Conservation (phyloP, 2,113 vertebrate species). For the Delphinapterus leucas region DNA sequence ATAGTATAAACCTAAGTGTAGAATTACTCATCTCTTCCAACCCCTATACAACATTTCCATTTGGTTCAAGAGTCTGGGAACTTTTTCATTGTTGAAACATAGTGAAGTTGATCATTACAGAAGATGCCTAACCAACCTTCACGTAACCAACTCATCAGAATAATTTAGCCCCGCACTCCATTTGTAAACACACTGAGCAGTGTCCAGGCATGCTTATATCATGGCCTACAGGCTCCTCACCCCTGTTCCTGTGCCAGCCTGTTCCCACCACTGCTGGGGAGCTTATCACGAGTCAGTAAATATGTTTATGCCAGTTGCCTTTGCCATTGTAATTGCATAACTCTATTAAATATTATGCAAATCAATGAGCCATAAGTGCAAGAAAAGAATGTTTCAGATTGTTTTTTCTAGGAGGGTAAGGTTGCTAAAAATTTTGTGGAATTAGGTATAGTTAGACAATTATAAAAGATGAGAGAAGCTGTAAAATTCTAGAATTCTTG, state of each 20-base stretch:
- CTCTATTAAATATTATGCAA: background rate
- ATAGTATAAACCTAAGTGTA: background rate
- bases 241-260: background rate
- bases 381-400: background rate
- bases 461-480: background rate
- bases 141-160: background rate
- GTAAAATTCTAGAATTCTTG: background rate
- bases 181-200: background rate
- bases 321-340: background rate
- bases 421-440: background rate
- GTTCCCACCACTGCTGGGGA: background rate
- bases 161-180: background rate
- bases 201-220: background rate
- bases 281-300: background rate
- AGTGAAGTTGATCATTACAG: background rate
- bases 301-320: background rate
- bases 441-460: background rate
- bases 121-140: background rate
- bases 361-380: background rate
- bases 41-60: background rate
- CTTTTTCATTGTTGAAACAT: background rate
- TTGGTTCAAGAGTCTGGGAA: background rate
- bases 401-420: background rate
- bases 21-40: background rate
- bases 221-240: background rate